Conservation (phyloP, 2,888 invertebrate species). For the Hofmannophila pseudospretella region DNA sequence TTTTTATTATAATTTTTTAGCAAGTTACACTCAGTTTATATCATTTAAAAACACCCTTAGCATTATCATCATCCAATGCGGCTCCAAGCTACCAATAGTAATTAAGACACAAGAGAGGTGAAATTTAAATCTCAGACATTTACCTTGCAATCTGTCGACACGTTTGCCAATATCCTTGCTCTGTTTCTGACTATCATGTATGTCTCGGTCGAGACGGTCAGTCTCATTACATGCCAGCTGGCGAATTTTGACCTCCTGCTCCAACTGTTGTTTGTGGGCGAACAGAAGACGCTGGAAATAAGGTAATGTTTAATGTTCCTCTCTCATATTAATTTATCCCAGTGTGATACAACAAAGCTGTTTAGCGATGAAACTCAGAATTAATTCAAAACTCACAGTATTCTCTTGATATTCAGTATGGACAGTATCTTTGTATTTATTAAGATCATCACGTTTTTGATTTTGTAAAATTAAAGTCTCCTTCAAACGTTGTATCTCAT, state of each 20-base stretch:
- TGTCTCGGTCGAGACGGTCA: conserved; percentile 62
- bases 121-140: no score
- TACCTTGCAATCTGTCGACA: conserved; percentile 58
- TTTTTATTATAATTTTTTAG: no score
- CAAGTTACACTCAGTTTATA: no score
- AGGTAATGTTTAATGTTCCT: no score
- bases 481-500: conserved; percentile 61
- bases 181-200: conserved; percentile 64
- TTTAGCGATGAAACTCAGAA: no score
- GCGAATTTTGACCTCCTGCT: conserved; percentile 81
- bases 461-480: conserved; percentile 52
- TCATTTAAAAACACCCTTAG: no score
- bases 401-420: conserved; percentile 70
- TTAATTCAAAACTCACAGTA: conserved; percentile 43
- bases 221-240: conserved; percentile 63
- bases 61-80: no score
- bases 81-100: no score
- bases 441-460: conserved; percentile 59
- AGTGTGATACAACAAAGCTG: no score
- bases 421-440: conserved; percentile 61
- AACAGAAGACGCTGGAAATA: conserved; percentile 79
- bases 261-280: conserved; percentile 82
- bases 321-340: no score
- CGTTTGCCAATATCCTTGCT: conserved; percentile 57
- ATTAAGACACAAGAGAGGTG: no score